Evolutionary conservation across 2,888 invertebrate species (phyloP).

Genomic region (Deladenus siricidicola): DNA sequence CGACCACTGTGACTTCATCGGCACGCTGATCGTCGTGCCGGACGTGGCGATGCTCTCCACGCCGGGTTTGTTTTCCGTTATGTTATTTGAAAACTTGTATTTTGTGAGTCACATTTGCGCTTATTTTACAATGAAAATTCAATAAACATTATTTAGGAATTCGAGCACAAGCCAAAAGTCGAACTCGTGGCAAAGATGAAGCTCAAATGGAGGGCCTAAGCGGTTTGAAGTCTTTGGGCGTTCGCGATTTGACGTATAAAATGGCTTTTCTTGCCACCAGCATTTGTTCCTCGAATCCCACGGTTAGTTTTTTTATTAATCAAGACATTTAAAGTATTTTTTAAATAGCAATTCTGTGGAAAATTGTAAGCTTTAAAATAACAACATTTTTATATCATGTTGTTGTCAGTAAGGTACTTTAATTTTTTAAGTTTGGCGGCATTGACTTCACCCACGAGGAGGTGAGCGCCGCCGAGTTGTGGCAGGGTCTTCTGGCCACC

Average conservation of each 20-base stretch:
- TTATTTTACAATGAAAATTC: not conserved
- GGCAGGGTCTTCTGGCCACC: conserved; percentile 59
- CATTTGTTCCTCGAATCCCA: conserved; percentile 74
- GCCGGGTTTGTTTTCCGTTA: conserved; percentile 61
- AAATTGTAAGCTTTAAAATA: too few relatives aligned
- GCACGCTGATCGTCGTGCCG: conserved; percentile 90
- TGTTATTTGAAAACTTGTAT: not conserved
- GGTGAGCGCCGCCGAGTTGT: conserved; percentile 64
- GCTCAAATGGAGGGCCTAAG: conserved; percentile 72
- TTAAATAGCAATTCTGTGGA: too few relatives aligned
- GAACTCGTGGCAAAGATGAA: conserved; percentile 62
- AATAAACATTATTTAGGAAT: conserved; percentile 56
- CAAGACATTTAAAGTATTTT: too few relatives aligned
- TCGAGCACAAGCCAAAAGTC: conserved; percentile 70
- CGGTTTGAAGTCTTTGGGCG: conserved; percentile 76
- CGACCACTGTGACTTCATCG: conserved; percentile 80
- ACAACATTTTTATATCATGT: too few relatives aligned
- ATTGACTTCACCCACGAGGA: conserved; percentile 76
- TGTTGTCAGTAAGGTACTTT: not conserved
- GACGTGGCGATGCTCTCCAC: conserved; percentile 79
- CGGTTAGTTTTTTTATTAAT: conserved; percentile 57
- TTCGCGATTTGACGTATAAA: conserved; percentile 74
- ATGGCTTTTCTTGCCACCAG: conserved; percentile 90
- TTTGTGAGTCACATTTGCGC: conserved; percentile 55
- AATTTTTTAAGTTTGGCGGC: conserved; percentile 66